phyloP scores from a whole-genome alignment of 2,888 invertebrate species.

The Alsophila aescularia region DNA sequence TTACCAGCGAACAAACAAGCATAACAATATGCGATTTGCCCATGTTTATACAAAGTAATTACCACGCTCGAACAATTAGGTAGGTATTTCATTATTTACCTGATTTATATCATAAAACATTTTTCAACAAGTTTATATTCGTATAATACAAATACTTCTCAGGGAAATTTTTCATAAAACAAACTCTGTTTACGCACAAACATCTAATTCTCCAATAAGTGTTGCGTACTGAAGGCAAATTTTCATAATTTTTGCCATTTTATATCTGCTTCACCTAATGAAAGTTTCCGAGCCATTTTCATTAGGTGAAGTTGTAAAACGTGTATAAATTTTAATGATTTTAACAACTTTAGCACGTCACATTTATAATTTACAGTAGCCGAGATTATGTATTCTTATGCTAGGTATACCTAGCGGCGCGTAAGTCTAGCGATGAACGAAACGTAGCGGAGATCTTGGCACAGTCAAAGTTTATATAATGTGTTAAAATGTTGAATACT shows the following conservation, averaged over 20 bases:
- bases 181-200: slow-evolving; percentile 30
- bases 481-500: no score
- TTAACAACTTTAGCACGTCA: slow-evolving; percentile 53
- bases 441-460: no score
- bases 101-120: no score
- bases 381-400: background rate
- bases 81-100: no score
- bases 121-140: background rate
- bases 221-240: slow-evolving; percentile 35
- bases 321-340: slow-evolving; percentile 75
- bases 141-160: slow-evolving; percentile 11
- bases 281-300: slow-evolving; percentile 62
- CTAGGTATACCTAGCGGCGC: no score
- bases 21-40: no score
- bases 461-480: no score
- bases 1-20: no score
- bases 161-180: slow-evolving; percentile 26
- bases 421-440: no score
- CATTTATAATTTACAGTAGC: slow-evolving; percentile 12
- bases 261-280: slow-evolving; percentile 46
- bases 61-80: no score
- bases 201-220: slow-evolving; percentile 40
- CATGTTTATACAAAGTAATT: no score
- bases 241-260: slow-evolving; percentile 37
- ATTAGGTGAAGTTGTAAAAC: slow-evolving; percentile 63